phyloP scores from a whole-genome alignment of 2,113 vertebrate genomes.

The Capreolus pygargus region DNA sequence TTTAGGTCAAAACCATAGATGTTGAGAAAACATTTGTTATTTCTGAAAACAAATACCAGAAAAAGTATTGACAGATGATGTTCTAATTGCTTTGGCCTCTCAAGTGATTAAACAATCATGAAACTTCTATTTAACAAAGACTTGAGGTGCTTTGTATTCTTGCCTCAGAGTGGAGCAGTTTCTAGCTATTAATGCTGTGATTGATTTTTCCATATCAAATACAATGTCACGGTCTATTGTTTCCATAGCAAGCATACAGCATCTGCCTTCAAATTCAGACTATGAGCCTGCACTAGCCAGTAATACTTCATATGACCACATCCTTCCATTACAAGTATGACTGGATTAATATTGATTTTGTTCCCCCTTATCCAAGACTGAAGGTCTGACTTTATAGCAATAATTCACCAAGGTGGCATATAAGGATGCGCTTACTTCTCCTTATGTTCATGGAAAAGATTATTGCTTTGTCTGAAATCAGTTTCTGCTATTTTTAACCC shows the following conservation, averaged over 20 bases:
- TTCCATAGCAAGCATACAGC: slow-evolving; percentile 79
- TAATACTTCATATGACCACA: slow-evolving; percentile 78
- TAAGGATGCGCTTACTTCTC: slow-evolving; percentile 49
- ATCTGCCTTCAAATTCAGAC: slow-evolving; percentile 77
- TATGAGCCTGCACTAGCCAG: slow-evolving; percentile 63
- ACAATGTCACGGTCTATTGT: slow-evolving; percentile 78
- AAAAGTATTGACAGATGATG: slow-evolving; percentile 77
- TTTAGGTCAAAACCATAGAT: slow-evolving; percentile 71
- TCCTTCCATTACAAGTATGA: slow-evolving; percentile 83
- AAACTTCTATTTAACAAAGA: slow-evolving; percentile 78
- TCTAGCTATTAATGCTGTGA: slow-evolving; percentile 72
- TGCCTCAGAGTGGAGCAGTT: slow-evolving; percentile 70
- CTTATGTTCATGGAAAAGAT: slow-evolving; percentile 60
- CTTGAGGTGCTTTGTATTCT: slow-evolving; percentile 76
- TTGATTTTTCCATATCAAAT: slow-evolving; percentile 84
- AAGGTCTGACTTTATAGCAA: slow-evolving; percentile 76
- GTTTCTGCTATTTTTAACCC: slow-evolving; percentile 72
- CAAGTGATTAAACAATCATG: slow-evolving; percentile 80
- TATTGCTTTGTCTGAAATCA: slow-evolving; percentile 63
- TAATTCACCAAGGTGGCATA: slow-evolving; percentile 76
- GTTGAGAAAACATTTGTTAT: slow-evolving; percentile 67
- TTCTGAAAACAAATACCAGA: slow-evolving; percentile 69
- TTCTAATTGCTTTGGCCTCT: slow-evolving; percentile 82
- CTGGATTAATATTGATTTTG: slow-evolving; percentile 86
- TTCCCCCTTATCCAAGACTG: slow-evolving; percentile 64